Evolutionary conservation across 2,113 vertebrate genomes (phyloP).

Genomic region (Bambusicola thoracicus): DNA sequence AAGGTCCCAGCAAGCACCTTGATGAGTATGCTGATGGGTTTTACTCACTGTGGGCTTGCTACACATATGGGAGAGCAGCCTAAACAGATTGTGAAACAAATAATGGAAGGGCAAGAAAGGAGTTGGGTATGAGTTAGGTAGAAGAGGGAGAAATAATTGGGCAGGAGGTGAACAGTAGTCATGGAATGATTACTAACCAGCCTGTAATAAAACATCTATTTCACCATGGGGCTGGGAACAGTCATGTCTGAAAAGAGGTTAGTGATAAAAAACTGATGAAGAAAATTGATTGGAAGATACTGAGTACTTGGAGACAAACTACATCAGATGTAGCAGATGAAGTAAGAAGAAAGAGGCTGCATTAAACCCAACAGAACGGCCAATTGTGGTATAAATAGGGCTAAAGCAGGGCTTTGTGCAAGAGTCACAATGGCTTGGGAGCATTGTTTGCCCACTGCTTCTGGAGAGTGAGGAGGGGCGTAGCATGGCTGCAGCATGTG

Average conservation of each 20-base stretch:
- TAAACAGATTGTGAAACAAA: neutral
- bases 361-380: neutral
- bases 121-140: neutral
- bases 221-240: neutral
- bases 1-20: neutral
- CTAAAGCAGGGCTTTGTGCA: neutral
- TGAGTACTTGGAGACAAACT: neutral
- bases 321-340: neutral
- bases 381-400: neutral
- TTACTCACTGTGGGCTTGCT: neutral
- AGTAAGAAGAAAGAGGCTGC: neutral
- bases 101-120: rapidly evolving
- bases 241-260: neutral
- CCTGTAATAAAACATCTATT: neutral
- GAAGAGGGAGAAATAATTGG: neutral
- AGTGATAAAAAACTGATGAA: neutral
- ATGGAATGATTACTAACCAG: neutral
- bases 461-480: neutral
- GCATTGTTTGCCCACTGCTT: neutral
- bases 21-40: neutral
- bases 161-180: neutral
- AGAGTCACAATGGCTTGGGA: neutral
- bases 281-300: neutral
- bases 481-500: rapidly evolving
- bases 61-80: rapidly evolving